These are phyloP conservation scores for Sinotaia quadrata DNA, from an alignment of 2,888 invertebrate species.

Conservation along the genomic window DNA sequence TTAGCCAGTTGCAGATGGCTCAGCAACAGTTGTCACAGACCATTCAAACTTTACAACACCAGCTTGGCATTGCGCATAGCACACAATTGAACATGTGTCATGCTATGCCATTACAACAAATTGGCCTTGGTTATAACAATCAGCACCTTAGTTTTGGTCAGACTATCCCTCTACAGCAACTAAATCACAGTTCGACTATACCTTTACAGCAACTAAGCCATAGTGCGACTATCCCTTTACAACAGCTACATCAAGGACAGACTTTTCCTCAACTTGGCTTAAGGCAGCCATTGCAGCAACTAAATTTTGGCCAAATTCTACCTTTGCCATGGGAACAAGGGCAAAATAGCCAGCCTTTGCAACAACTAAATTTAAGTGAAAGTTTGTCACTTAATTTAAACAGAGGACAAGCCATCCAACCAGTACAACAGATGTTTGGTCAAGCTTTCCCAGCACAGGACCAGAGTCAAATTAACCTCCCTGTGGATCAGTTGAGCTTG, in stretches of 20 bases:
- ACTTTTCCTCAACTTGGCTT: not conserved
- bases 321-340: not conserved
- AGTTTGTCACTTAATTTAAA: too few species aligned
- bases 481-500: not conserved
- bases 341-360: too few species aligned
- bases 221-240: not conserved
- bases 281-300: not conserved
- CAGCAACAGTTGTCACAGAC: conserved; percentile 16
- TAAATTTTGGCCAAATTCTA: not conserved
- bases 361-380: too few species aligned
- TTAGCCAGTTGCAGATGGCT: conserved; percentile 24
- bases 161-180: not conserved
- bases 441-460: too few species aligned
- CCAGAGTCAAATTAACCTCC: not conserved
- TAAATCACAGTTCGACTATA: not conserved
- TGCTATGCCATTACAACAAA: too few species aligned
- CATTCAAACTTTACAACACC: conserved; percentile 25
- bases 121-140: not conserved
- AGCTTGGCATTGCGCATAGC: conserved; percentile 6
- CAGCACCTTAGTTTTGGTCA: not conserved
- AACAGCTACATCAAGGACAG: not conserved
- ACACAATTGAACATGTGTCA: too few species aligned
- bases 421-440: too few species aligned
- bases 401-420: too few species aligned
- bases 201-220: not conserved